Evolutionary conservation across 2,888 invertebrate species (phyloP).

Genomic region (Xestia sexstrigata): DNA sequence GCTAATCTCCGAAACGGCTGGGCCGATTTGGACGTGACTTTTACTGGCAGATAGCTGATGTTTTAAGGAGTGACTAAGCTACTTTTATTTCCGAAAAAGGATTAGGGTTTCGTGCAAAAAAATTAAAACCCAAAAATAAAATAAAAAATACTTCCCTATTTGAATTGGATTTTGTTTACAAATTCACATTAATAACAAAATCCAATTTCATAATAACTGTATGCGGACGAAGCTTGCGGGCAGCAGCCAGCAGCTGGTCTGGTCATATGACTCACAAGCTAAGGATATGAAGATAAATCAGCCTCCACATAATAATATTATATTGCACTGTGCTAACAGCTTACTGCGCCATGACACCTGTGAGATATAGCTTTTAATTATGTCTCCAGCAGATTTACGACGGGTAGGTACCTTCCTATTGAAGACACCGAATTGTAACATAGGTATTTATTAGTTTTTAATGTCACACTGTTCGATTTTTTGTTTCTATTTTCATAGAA

Average conservation of each 20-base stretch:
- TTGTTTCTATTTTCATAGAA: neutral
- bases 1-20: too few relatives aligned
- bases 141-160: too few relatives aligned
- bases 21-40: too few relatives aligned
- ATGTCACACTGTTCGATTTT: neutral
- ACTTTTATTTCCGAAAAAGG: too few relatives aligned
- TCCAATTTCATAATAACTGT: too few relatives aligned
- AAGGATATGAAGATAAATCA: constrained; percentile 32
- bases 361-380: constrained; percentile 49
- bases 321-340: constrained; percentile 27
- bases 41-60: too few relatives aligned
- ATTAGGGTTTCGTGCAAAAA: too few relatives aligned
- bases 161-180: too few relatives aligned
- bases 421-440: neutral
- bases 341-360: constrained; percentile 32
- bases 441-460: neutral
- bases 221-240: too few relatives aligned
- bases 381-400: constrained; percentile 46
- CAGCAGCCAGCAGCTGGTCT: neutral
- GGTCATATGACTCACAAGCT: neutral
- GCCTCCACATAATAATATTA: constrained; percentile 25
- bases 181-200: too few relatives aligned
- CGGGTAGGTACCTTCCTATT: neutral
- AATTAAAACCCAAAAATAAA: too few relatives aligned
- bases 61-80: too few relatives aligned